Percentiles rank a stretch among this genome's conserved stretches.
Evolutionary conservation across 2,113 vertebrate species (phyloP).

Genomic region (Psittacara wagleri): DNA sequence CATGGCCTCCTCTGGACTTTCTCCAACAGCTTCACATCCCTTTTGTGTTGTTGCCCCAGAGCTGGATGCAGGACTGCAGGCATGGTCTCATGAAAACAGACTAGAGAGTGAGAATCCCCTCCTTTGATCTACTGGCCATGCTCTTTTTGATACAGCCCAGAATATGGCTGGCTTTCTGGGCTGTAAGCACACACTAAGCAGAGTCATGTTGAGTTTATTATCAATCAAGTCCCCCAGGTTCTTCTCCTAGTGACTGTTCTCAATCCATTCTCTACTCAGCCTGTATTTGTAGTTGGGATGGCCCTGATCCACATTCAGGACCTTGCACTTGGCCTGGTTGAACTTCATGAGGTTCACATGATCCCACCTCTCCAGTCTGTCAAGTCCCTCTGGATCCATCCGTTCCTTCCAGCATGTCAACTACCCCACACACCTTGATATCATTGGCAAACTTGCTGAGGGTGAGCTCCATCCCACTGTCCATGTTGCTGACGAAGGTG

Average conservation of each 20-base stretch:
- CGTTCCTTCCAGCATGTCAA: background rate
- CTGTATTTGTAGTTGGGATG: background rate
- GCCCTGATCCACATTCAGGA: background rate
- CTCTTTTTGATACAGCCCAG: background rate
- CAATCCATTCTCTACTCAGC: background rate
- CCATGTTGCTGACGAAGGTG: background rate
- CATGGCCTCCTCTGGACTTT: fast-evolving
- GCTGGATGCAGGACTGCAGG: background rate
- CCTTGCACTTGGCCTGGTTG: background rate
- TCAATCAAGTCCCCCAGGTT: background rate
- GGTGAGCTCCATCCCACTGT: background rate
- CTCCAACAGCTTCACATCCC: background rate
- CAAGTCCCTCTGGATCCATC: background rate
- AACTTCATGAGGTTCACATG: background rate
- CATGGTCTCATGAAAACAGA: background rate
- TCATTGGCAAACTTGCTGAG: background rate
- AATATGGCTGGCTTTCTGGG: background rate
- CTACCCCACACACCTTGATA: background rate
- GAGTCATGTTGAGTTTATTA: background rate
- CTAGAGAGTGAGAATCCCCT: background rate
- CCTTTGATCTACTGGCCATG: background rate
- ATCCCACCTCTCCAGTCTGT: background rate
- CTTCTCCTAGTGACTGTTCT: background rate
- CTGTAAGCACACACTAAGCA: background rate
- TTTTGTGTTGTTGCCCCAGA: background rate